Evolutionary conservation across 1,140 invertebrate genomes (phyloP), one percentile per base, ranked within the genome.

Genomic region (Saccostrea glomerata): DNA sequence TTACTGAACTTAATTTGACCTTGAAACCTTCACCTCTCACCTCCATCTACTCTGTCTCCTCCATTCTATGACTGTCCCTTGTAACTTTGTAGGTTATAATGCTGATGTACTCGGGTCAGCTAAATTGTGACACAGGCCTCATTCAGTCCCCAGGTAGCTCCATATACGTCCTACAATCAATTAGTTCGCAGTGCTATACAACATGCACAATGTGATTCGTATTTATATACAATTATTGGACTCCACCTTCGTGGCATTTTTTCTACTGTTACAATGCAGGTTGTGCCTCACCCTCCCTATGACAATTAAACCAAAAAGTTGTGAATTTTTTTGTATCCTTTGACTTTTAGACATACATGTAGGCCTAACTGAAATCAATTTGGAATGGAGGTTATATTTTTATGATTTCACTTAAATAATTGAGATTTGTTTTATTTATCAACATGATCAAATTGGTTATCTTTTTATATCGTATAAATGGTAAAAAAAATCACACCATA

Each of bases 121-220:
- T 73, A 23, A n/a, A 25, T 1, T 73, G 25, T 73, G 2, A 9
- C 66, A 73, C 25, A 77, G 70, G 11, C 12, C 70, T 36, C 25
- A 15, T 25, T 77, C 30, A 77, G 70, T 77, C 70, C 70, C 70
- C 70, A 30, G 70, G 25, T 77, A 77, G 25, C 70, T 77, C 70
- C 70, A 77, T 77, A 9, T 5, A 77, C 30, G 23, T 30, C 15
- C 70, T 77, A 30, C 15, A 77, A 77, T 17, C 70, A 77, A 66
- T 66, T 17, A n/a, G 17, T 66, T 20, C 9, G 47, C 47, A 47
- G 47, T 47, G 5, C 47, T 47, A 6, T 47, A 47, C 47, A 47
- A 47, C 47, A 47, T 9, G 47, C 9, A 47, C 40, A 47, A 47
- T 47, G 40, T 7, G 5, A 47, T 47, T 47, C 47, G 5, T 23